These are phyloP conservation scores for Agonopterix arenella DNA, from an alignment of 2,888 invertebrate species.

Conservation along the genomic window DNA sequence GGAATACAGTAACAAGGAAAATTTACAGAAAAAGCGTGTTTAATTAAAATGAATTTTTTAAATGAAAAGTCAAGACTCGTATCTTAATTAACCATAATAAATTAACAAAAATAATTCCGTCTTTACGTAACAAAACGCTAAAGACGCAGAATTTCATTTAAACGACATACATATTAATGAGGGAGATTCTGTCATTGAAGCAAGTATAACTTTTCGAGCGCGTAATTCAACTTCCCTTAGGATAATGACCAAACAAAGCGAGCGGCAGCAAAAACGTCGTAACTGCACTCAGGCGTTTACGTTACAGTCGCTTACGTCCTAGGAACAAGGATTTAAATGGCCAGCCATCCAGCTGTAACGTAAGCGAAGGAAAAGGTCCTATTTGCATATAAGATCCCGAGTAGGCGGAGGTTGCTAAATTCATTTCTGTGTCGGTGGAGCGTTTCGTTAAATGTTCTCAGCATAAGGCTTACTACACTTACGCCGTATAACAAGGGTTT, in stretches of 20 bases:
- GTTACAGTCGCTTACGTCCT: background rate
- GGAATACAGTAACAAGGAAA: too few species aligned
- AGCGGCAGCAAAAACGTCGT: background rate
- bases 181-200: constrained; percentile 1
- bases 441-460: background rate
- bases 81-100: too few species aligned
- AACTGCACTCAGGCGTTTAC: background rate
- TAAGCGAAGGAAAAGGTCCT: background rate
- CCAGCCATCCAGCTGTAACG: too few species aligned
- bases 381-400: constrained; percentile 7
- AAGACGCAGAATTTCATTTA: background rate
- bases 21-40: too few species aligned
- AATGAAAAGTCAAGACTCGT: too few species aligned
- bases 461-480: background rate
- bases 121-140: background rate
- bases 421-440: constrained; percentile 6
- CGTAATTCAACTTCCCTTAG: constrained; percentile 1
- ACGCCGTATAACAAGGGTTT: too few species aligned
- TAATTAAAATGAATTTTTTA: too few species aligned
- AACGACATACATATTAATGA: constrained; percentile 1
- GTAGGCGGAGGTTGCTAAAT: constrained; percentile 6
- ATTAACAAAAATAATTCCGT: too few species aligned
- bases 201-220: constrained; percentile 1
- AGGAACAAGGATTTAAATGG: background rate
- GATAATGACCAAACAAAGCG: background rate